A percentile compares a stretch with the other conserved stretches of the same genome.
These are phyloP conservation scores for Pimpla rufipes DNA, from an alignment of 2,888 invertebrate genomes.

Conservation along the genomic window DNA sequence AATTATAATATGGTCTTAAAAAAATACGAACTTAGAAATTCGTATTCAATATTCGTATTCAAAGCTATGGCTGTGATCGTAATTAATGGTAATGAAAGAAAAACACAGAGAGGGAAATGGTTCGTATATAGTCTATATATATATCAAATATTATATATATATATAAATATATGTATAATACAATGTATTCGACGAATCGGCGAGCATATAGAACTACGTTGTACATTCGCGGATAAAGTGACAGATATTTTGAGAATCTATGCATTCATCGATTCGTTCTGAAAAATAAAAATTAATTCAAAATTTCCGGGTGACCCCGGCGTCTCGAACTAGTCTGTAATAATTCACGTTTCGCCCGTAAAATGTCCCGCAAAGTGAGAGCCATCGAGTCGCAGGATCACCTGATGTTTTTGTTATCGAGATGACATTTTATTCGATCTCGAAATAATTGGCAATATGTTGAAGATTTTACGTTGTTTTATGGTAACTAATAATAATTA, in stretches of 20 bases:
- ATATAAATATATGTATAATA: conserved; percentile 59
- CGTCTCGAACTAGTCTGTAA: conserved; percentile 34
- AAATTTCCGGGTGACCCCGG: conserved; percentile 53
- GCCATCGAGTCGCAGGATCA: background rate
- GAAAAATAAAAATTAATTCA: conserved; percentile 33
- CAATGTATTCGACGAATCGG: conserved; percentile 68
- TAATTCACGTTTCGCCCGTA: conserved; percentile 11
- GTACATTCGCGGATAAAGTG: conserved; percentile 64
- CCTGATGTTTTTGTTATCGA: conserved; percentile 64
- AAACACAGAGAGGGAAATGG: conserved; percentile 53
- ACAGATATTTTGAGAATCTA: conserved; percentile 69
- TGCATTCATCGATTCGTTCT: conserved; percentile 33
- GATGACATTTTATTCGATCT: conserved; percentile 53
- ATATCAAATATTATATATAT: conserved; percentile 30
- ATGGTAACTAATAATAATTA: conserved; percentile 27
- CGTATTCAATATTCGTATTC: conserved; percentile 83
- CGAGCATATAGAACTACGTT: conserved; percentile 70
- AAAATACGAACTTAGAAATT: conserved; percentile 81
- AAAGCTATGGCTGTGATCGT: conserved; percentile 85
- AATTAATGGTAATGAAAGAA: conserved; percentile 76
- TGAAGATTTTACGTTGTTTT: conserved; percentile 54
- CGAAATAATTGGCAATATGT: conserved; percentile 61
- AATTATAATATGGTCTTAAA: conserved; percentile 81
- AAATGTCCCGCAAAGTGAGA: conserved; percentile 36
- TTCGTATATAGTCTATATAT: conserved; percentile 47